Evolutionary conservation across 2,113 vertebrate genomes (phyloP), one percentile per base, ranked within the genome.

Genomic region (Bolborhynchus lineola): DNA sequence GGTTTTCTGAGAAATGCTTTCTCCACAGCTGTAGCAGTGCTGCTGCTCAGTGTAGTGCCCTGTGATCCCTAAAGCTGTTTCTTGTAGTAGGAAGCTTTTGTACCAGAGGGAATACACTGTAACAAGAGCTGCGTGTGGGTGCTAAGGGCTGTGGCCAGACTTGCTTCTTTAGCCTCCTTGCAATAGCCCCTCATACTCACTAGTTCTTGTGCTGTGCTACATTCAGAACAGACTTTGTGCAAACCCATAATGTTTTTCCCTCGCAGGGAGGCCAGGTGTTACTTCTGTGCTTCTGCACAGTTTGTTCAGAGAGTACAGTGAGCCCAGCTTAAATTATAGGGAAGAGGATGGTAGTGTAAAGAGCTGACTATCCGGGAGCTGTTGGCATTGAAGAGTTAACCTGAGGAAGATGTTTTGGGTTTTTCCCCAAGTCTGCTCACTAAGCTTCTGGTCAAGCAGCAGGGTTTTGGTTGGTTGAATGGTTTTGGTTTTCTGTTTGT

Each of bases 361-460:
- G 16, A 84, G 13, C 70, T 57, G 37, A 69, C 12, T n/a, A 11
- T 55, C 15, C 41, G 33, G 59, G 41, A 35, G 19, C n/a, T 62
- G 0, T 35, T 67, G 31, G 11, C 35, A 28, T 11, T 41, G 47
- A 85, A 52, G 44, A 69, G 23, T 53, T 84, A 70, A 42, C 6
- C 16, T 41, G 33, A 92, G 42, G 16, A 76, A n/a, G 46, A 13
- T 0, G 0, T 8, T 6, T 52, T 41, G 28, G 37, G 64, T 35
- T 77, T 55, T 12, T 6, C 2, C n/a, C 11, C 29, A 28, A 2
- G n/a, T 41, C 39, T 92, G 37, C 23, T 68, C 1, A 35, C 10
- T 52, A 0, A 67, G 6, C 55, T 71, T 1, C 0, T 72, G 16
- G 18, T 35, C 8, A 55, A 19, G 49, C 49, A 72, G 63, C 35